phyloP scores from a whole-genome alignment of 1,140 invertebrate species.

The Ostrea edulis region DNA sequence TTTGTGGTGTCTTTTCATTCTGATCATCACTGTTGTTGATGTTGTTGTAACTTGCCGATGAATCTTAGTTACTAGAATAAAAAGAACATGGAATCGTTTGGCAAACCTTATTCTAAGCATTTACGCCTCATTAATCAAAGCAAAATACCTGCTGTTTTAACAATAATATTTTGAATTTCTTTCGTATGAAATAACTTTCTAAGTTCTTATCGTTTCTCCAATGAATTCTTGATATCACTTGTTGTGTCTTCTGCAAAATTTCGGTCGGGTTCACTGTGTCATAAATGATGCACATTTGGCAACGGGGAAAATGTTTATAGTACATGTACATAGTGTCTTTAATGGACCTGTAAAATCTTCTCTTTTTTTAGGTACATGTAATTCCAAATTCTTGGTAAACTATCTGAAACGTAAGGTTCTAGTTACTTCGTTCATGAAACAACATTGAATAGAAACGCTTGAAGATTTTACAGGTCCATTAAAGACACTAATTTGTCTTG shows the following conservation, averaged over 20 bases:
- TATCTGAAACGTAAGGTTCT: neutral
- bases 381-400: neutral
- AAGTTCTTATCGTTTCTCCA: neutral
- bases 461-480: too few relatives aligned
- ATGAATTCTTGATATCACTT: neutral
- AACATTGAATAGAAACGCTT: neutral
- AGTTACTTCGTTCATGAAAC: conserved; percentile 10
- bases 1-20: neutral
- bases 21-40: neutral
- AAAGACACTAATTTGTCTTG: too few relatives aligned
- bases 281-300: neutral
- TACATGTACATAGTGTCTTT: neutral
- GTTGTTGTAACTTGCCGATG: neutral
- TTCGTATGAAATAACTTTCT: conserved; percentile 19
- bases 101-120: neutral
- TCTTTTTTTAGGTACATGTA: neutral
- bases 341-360: neutral
- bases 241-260: conserved; percentile 14
- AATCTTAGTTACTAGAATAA: neutral
- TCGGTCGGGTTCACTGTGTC: neutral
- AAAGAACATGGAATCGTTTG: neutral
- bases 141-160: conserved; percentile 19
- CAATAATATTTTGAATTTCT: conserved; percentile 28
- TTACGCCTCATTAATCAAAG: conserved; percentile 21
- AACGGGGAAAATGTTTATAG: neutral